Evolutionary conservation across 2,888 invertebrate genomes (phyloP).

Genomic region (Idaea straminata): DNA sequence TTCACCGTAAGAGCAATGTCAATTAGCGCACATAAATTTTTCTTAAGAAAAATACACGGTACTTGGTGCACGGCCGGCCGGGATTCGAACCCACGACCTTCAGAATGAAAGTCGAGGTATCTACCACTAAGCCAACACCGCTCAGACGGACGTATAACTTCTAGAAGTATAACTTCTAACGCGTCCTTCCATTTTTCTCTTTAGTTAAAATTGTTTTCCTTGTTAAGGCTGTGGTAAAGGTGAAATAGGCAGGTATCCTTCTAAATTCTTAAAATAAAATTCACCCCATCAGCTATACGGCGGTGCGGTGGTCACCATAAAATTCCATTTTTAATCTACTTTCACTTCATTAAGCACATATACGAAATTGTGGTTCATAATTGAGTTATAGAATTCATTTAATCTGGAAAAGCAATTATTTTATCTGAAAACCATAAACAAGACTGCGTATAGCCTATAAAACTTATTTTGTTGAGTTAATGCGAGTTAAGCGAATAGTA

Average conservation of each 20-base stretch:
- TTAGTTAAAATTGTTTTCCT: background rate
- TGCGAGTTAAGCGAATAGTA: conserved; percentile 31
- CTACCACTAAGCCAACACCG: no score
- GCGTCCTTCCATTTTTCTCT: no score
- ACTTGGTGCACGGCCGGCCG: no score
- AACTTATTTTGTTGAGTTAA: conserved; percentile 30
- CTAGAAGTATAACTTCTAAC: no score
- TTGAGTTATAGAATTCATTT: conserved; percentile 26
- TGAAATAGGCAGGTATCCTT: background rate
- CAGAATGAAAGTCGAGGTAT: no score
- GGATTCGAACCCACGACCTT: no score
- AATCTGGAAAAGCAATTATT: conserved; percentile 30
- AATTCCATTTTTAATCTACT: conserved; percentile 22
- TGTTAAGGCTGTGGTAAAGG: no score
- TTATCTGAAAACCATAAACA: conserved; percentile 32
- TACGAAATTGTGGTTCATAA: conserved; percentile 21
- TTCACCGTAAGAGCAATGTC: no score
- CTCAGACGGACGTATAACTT: no score
- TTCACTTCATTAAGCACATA: conserved; percentile 21
- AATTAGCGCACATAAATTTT: no score
- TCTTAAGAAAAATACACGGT: no score
- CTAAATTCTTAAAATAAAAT: conserved; percentile 14
- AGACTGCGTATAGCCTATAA: conserved; percentile 25
- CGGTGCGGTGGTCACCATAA: conserved; percentile 15
- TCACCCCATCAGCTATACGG: conserved; percentile 4